Percentiles rank a stretch among this genome's conserved stretches.
phyloP scores from a whole-genome alignment of 2,113 vertebrate genomes.

The Ibidorhyncha struthersii region DNA sequence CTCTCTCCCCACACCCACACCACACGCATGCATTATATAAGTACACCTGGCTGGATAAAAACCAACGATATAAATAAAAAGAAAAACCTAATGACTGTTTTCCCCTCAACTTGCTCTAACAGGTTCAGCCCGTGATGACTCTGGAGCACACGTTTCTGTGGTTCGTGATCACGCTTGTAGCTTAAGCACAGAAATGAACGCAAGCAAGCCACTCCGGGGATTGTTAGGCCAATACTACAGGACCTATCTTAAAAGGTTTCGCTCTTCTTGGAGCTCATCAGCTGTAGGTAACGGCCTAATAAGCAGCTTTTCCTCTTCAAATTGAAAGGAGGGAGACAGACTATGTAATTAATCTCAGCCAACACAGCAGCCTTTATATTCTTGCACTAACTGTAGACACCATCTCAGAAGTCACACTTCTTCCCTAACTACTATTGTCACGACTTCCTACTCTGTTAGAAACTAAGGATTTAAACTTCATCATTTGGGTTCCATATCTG shows the following conservation, averaged over 20 bases:
- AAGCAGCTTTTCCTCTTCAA: not conserved
- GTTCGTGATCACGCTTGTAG: not conserved
- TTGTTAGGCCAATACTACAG: slow-evolving; percentile 69
- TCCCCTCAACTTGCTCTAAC: not conserved
- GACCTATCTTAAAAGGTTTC: slow-evolving; percentile 61
- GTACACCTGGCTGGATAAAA: not conserved
- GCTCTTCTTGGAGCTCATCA: not conserved
- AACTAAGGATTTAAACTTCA: too few relatives aligned
- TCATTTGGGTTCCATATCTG: not conserved
- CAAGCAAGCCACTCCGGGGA: not conserved
- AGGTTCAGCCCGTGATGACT: not conserved
- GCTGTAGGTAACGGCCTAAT: not conserved
- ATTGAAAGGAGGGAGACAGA: not conserved
- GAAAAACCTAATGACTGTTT: not conserved
- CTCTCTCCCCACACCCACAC: not conserved
- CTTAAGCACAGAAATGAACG: not conserved
- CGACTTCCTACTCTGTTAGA: accelerated
- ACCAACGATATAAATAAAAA: accelerated
- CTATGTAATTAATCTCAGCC: not conserved
- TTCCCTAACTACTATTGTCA: accelerated
- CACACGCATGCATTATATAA: accelerated
- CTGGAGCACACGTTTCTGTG: accelerated
- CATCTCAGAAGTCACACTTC: too few relatives aligned
- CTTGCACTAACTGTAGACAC: not conserved
- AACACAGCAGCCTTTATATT: not conserved